Percentiles rank a stretch among this genome's conserved stretches.
These are phyloP conservation scores for Heliocidaris erythrogramma DNA, from an alignment of 35 echinoderm and acorn worm species.

Conservation along the genomic window DNA sequence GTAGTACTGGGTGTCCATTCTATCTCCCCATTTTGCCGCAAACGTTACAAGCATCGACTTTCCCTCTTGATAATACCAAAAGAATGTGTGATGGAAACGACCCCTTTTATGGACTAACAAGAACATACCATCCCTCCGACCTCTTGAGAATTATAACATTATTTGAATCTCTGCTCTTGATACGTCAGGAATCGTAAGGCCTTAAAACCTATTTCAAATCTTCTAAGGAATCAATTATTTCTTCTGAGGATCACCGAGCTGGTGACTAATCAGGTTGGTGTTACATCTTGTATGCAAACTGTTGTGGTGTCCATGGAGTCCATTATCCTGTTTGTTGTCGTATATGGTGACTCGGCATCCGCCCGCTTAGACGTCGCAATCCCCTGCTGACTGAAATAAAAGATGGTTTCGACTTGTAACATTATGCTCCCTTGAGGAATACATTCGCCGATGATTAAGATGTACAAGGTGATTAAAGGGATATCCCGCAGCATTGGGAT, in stretches of 20 bases:
- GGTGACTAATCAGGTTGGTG: not conserved
- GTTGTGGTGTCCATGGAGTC: not conserved
- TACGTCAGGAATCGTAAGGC: not conserved
- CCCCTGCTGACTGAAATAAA: not conserved
- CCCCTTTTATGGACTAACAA: no score
- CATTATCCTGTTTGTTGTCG: not conserved
- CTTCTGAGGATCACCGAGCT: not conserved
- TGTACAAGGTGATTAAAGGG: conserved; percentile 2
- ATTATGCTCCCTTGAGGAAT: conserved; percentile 1
- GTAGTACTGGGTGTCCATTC: no score
- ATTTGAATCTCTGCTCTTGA: not conserved
- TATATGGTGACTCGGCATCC: not conserved
- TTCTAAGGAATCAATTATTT: not conserved
- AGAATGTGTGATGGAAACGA: no score
- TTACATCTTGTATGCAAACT: not conserved
- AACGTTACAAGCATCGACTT: no score
- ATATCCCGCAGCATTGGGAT: not conserved
- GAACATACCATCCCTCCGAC: not conserved
- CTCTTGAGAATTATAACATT: not conserved
- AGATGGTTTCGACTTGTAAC: not conserved
- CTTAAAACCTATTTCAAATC: not conserved
- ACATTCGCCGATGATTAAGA: conserved; percentile 5
- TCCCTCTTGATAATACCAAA: no score
- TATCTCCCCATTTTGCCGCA: no score
- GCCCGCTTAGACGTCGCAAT: not conserved